Evolutionary conservation across 2,888 invertebrate species (phyloP).

Genomic region (Archips xylosteana): DNA sequence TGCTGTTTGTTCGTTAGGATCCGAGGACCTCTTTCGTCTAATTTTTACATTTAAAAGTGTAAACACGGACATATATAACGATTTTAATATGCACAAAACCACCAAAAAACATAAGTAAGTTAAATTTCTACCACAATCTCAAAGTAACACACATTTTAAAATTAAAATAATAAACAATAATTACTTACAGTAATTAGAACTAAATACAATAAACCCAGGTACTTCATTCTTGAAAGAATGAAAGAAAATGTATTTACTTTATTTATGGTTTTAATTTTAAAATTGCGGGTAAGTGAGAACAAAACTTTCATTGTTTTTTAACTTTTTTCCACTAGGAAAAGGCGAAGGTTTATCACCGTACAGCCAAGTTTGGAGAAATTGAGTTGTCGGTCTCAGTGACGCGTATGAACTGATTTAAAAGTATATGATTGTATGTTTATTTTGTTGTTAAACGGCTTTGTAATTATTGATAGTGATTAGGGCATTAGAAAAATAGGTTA

Average conservation of each 20-base stretch:
- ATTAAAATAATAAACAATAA: background rate
- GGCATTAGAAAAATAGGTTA: background rate
- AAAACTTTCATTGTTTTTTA: background rate
- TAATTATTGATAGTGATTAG: background rate
- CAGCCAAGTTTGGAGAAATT: background rate
- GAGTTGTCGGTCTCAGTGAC: background rate
- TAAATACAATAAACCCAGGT: slow-evolving; percentile 9
- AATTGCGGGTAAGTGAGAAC: slow-evolving; percentile 3
- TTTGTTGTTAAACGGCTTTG: background rate
- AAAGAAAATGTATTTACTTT: slow-evolving; percentile 7
- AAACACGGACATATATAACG: no score
- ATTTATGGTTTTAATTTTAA: background rate
- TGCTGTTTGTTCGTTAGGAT: no score
- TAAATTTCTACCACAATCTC: background rate
- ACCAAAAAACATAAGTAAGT: background rate
- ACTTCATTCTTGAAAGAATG: slow-evolving; percentile 12
- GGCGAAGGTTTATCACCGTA: background rate
- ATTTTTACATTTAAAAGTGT: no score
- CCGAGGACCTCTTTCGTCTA: no score
- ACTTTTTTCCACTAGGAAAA: background rate
- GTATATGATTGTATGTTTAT: background rate
- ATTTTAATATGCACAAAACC: no score
- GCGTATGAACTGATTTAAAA: background rate
- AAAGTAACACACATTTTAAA: background rate
- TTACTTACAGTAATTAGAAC: slow-evolving; percentile 27